These are phyloP conservation scores for Maccullochella peelii DNA, from an alignment of 2,113 vertebrate genomes.

Conservation along the genomic window DNA sequence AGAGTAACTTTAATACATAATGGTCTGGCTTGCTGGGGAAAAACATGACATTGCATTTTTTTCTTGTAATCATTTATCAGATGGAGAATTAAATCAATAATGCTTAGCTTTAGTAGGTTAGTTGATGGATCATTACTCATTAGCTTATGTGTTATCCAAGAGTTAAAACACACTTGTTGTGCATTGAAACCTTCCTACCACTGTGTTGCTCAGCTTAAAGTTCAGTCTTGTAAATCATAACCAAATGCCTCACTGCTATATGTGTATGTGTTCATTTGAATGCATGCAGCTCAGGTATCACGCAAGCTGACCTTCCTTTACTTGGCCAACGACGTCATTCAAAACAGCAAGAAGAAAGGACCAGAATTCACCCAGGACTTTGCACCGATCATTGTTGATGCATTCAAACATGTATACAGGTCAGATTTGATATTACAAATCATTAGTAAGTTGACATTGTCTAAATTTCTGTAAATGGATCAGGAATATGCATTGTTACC, in stretches of 20 bases:
- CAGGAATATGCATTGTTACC: not conserved
- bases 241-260: not conserved
- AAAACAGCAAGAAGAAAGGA: conserved; percentile 99
- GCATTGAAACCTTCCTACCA: not conserved
- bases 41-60: not conserved
- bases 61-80: not conserved
- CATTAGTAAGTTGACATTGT: not conserved
- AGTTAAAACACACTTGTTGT: not conserved
- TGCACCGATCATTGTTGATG: conserved; percentile 95
- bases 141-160: not conserved
- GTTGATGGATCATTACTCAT: not conserved
- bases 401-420: conserved; percentile 98
- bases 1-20: not conserved
- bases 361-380: conserved; percentile 99
- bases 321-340: conserved; percentile 99
- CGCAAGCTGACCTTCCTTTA: conserved; percentile 98
- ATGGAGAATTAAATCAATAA: not conserved
- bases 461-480: not conserved
- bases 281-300: conserved; percentile 90
- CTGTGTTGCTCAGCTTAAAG: not conserved
- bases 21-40: not conserved
- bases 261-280: conserved; percentile 27
- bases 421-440: conserved; percentile 69
- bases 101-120: not conserved
- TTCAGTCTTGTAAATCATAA: not conserved